These are phyloP conservation scores for Limanda limanda DNA, from an alignment of 2,113 vertebrate genomes.

Conservation along the genomic window DNA sequence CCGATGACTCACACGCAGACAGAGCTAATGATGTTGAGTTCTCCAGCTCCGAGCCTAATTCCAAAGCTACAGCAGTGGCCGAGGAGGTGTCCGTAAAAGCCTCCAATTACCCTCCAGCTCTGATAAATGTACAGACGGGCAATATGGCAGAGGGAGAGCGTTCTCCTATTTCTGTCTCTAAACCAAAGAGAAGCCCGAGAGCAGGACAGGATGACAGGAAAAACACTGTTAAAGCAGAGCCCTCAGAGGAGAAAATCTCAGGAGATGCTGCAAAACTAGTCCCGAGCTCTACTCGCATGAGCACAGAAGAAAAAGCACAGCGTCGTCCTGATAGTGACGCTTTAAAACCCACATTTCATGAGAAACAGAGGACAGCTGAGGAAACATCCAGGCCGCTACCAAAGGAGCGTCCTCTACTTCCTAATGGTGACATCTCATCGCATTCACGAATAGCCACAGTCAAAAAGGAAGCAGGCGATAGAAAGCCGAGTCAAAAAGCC, in stretches of 20 bases:
- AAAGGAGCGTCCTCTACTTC: constrained; percentile 21
- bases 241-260: constrained; percentile 19
- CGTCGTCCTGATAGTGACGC: neutral
- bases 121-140: neutral
- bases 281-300: constrained; percentile 7
- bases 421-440: constrained; percentile 27
- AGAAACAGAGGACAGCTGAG: constrained; percentile 5
- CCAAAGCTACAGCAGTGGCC: constrained; percentile 18
- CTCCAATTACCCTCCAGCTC: constrained; percentile 7
- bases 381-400: neutral
- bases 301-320: constrained; percentile 3
- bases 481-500: constrained; percentile 40
- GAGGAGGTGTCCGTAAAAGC: constrained; percentile 35
- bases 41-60: constrained; percentile 29
- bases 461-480: constrained; percentile 19
- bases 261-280: neutral
- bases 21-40: constrained; percentile 52
- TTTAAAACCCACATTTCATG: neutral
- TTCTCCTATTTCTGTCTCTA: neutral
- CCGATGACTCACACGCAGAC: constrained; percentile 66
- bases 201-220: neutral
- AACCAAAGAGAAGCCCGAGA: constrained; percentile 1
- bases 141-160: neutral
- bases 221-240: constrained; percentile 11
- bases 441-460: constrained; percentile 1